Evolutionary conservation across 1,140 invertebrate genomes (phyloP), one percentile per base, ranked within the genome.

Genomic region (Idris sp.): DNA sequence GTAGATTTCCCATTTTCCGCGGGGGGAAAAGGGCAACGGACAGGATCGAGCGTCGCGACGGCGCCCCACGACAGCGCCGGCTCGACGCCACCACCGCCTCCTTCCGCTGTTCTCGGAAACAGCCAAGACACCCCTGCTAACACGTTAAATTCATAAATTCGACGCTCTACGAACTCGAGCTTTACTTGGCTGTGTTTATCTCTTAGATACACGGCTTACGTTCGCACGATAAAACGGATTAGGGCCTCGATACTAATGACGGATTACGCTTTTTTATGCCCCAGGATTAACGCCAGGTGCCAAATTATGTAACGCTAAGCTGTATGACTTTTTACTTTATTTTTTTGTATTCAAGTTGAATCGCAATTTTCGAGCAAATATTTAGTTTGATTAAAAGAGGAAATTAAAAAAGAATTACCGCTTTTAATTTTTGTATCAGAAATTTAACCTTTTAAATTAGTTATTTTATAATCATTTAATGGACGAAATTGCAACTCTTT

Each of bases 141-240:
- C 48, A 62, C 53, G 71, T 65, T 77, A 77, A 67, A 68, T 58
- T 61, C 69, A 64, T 74, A 77, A 77, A 74, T 69, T 43, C 38
- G 19, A 48, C 28, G 26, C 61, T 44, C 22, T n/a, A 44, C 28
- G 0, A 25, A 43, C 30, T 58, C 19, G 6, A 3, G 4, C 46
- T 13, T 13, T 3, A 41, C 58, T 41, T 58, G 10, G 36, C 40
- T 53, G 56, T 53, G 61, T 64, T 35, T 53, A 64, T 64, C 61
- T 43, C 9, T 11, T 13, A 18, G 40, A 64, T 4, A 44, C 44
- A 19, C 48, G 48, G 49, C 38, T 65, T 65, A 65, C 2, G 61
- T 1, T 16, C 11, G 3, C 10, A n/a, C 19, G 40, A 46, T 54
- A 30, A 38, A 44, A 5, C 22, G 25, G 49, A 65, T 65, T 65